Percentiles rank a stretch among this genome's conserved stretches.
These are phyloP conservation scores for Serilophus lunatus DNA, from an alignment of 2,113 vertebrate species.

Conservation along the genomic window DNA sequence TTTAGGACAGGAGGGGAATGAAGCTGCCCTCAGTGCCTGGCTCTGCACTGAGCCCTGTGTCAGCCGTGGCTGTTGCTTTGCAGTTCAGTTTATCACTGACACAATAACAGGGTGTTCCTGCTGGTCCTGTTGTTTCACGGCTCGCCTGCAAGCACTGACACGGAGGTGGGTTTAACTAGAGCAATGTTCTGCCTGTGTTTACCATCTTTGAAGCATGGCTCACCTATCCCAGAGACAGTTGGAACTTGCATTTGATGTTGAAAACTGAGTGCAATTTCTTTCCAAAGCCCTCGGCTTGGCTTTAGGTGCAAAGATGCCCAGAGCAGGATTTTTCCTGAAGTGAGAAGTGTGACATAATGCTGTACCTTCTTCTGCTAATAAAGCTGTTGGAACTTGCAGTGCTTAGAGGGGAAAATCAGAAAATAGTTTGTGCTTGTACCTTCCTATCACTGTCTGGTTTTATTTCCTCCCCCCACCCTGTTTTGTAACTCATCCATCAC, in stretches of 20 bases:
- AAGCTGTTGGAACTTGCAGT: neutral
- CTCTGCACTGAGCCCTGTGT: neutral
- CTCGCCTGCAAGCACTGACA: neutral
- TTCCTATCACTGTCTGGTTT: neutral
- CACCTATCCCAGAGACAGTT: neutral
- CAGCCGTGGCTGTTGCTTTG: neutral
- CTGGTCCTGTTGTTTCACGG: neutral
- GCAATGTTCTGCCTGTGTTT: neutral
- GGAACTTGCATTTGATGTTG: neutral
- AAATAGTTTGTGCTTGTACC: neutral
- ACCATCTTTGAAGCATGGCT: neutral
- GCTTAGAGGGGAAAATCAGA: neutral
- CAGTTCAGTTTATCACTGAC: neutral
- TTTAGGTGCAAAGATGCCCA: neutral
- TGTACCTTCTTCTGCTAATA: neutral
- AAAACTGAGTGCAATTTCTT: neutral
- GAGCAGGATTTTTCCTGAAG: neutral
- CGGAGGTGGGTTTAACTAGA: neutral
- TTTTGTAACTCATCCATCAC: neutral
- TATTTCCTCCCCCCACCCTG: neutral
- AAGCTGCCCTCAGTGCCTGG: neutral
- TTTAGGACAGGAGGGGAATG: neutral
- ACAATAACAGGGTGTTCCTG: neutral
- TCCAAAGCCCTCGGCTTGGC: neutral
- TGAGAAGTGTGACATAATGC: neutral